Base-by-base conservation (phyloP, 2,888 invertebrate species). In the Scaeva pyrastri region DNA sequence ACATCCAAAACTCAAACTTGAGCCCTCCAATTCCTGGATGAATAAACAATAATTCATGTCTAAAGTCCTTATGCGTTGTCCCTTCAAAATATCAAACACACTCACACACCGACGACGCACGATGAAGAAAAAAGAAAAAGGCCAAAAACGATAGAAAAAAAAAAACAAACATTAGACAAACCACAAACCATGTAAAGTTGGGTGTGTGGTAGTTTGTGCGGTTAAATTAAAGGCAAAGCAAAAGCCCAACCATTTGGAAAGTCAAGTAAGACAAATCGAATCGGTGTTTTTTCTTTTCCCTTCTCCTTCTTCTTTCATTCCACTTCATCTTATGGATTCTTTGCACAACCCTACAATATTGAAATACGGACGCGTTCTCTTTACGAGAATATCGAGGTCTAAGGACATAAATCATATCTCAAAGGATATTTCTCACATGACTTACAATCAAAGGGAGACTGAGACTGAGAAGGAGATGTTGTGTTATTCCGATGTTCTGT, bases 391-490 rank as follows among this genome's bases (percentile, higher is more conserved):
- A 45, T 68, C 70, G 76, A 60, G 36, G 70, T 58, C 77, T 16
- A 14, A 62, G 41, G 60, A 73, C 73, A 81, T 86, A 86, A 81
- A 86, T 86, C 77, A 86, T 81, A 81, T 74, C 81, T 81, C 43
- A 55, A 62, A 86, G 76, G 81, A 73, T 86, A 76, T 77, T 86
- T 81, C 80, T 86, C 81, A 81, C 81, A 86, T 81, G 85, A 86
- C 81, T 81, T 81, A 85, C 75, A 76, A 68, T 60, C 52, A 70
- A 36, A 72, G 19, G 19, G 0, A 52, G 10, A 16, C 43, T n/a
- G 8, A 45, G 12, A 19, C 36, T 2, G 19, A n/a, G 0, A 16
- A 16, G 19, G 19, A 14, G 52, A 56, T 85, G 62, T 58, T 80
- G 64, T 77, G 77, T 75, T 75, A 66, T 84, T 66, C 74, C 52